Conservation (phyloP, 1,140 invertebrate species). For the Drosophila kikkawai region DNA sequence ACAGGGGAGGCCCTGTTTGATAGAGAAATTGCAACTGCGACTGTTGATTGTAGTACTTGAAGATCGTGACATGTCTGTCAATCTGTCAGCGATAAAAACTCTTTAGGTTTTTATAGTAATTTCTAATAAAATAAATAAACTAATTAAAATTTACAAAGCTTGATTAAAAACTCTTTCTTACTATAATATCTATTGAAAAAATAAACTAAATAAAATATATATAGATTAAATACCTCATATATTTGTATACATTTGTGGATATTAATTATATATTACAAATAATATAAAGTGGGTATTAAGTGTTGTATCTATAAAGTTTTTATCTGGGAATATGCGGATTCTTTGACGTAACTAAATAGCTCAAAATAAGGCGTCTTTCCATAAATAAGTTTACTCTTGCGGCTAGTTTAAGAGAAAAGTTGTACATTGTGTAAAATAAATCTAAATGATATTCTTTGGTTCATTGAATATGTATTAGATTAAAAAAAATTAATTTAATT, state of each 20-base stretch:
- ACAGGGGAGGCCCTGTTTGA: not conserved
- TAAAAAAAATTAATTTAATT: not conserved
- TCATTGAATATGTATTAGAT: not conserved
- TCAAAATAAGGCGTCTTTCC: not conserved
- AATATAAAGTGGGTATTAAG: not conserved
- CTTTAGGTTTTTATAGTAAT: not conserved
- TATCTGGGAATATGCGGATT: not conserved
- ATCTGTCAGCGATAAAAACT: not conserved
- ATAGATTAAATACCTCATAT: too few relatives aligned
- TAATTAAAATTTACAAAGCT: not conserved
- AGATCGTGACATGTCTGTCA: conserved; percentile 44
- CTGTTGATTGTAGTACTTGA: conserved; percentile 6
- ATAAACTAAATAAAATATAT: too few relatives aligned
- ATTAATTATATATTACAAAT: not conserved
- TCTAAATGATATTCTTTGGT: not conserved
- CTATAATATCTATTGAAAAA: too few relatives aligned
- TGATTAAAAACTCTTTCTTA: not conserved
- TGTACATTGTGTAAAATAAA: not conserved
- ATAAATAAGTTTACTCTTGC: not conserved
- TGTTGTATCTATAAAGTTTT: not conserved
- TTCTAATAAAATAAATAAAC: not conserved
- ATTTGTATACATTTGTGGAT: not conserved
- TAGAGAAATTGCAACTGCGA: conserved; percentile 5
- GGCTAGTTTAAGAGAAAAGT: not conserved
- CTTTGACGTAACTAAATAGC: not conserved